Percentiles rank a stretch among this genome's conserved stretches.
These are phyloP conservation scores for Tringa solitaria DNA, from an alignment of 2,113 vertebrate species.

Conservation along the genomic window DNA sequence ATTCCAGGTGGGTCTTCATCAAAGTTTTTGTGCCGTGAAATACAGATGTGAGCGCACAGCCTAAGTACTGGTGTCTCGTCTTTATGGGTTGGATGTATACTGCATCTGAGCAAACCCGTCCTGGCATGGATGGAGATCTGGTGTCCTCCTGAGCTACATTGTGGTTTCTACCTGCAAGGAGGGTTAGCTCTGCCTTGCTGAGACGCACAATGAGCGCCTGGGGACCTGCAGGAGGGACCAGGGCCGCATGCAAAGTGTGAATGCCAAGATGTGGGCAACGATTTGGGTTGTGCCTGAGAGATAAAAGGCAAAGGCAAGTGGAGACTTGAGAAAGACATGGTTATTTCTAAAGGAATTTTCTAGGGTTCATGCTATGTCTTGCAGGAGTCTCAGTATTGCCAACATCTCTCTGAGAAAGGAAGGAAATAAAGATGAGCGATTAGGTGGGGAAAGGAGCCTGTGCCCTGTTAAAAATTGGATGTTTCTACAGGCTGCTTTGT, in stretches of 20 bases:
- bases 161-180: not conserved
- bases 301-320: not conserved
- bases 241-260: fast-evolving
- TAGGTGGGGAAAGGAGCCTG: not conserved
- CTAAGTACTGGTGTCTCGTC: fast-evolving
- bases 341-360: not conserved
- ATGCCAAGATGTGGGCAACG: fast-evolving
- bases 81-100: fast-evolving
- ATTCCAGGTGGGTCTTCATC: not conserved
- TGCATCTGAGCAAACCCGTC: not conserved
- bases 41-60: not conserved
- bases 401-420: not conserved
- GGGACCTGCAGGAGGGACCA: not conserved
- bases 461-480: not conserved
- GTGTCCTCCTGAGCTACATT: not conserved
- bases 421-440: not conserved
- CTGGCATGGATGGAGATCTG: not conserved
- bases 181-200: not conserved
- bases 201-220: fast-evolving
- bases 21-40: not conserved
- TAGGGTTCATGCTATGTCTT: not conserved
- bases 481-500: not conserved
- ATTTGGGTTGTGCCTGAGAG: not conserved
- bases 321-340: not conserved
- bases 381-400: not conserved